Evolutionary conservation across 2,797 vertebrate genomes (phyloP).

Genomic region (Schizopygopsis pylzovi): DNA sequence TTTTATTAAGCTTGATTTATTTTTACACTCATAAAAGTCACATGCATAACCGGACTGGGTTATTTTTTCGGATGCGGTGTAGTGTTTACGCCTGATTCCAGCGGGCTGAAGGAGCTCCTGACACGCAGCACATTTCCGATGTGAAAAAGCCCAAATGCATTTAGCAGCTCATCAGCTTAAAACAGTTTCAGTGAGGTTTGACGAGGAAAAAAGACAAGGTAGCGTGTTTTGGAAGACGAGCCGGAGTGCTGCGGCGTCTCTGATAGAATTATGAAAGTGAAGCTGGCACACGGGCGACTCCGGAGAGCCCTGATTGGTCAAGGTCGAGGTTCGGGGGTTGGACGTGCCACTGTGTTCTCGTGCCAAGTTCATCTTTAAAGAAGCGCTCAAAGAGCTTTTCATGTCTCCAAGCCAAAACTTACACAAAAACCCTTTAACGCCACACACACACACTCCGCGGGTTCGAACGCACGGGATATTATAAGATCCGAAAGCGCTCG

Average conservation of each 20-base stretch:
- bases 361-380: constrained; percentile 61
- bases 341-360: constrained; percentile 36
- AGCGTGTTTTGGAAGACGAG: constrained; percentile 42
- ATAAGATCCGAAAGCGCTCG: background rate
- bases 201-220: constrained; percentile 42
- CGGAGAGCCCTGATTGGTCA: constrained; percentile 57
- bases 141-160: background rate
- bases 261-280: constrained; percentile 55
- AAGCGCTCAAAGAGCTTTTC: constrained; percentile 45
- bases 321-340: constrained; percentile 48
- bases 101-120: background rate
- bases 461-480: background rate
- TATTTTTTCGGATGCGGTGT: background rate
- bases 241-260: constrained; percentile 53
- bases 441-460: background rate
- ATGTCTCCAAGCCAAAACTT: constrained; percentile 34
- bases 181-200: constrained; percentile 36
- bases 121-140: constrained; percentile 16
- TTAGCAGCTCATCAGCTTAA: constrained; percentile 8
- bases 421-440: constrained; percentile 45
- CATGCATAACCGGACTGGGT: background rate
- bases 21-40: background rate
- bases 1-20: background rate
- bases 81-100: background rate
- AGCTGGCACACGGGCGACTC: constrained; percentile 57